Conservation (phyloP, 2,113 vertebrate species). For the Sceloporus undulatus region DNA sequence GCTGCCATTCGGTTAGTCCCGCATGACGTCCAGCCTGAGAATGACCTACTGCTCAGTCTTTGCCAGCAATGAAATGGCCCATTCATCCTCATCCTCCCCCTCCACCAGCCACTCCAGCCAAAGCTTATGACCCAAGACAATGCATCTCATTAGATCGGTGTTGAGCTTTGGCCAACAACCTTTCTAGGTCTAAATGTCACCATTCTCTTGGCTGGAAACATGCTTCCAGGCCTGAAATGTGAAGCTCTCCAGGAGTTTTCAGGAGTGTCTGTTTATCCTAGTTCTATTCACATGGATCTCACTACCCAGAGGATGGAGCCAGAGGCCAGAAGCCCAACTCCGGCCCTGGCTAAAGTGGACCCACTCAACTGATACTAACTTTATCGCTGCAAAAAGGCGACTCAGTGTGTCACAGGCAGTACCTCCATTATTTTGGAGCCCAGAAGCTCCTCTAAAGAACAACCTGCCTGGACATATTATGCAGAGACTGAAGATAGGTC, state of each 20-base stretch:
- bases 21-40: not conserved
- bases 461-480: not conserved
- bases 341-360: no score
- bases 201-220: not conserved
- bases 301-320: no score
- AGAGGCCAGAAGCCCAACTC: no score
- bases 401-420: not conserved
- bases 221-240: not conserved
- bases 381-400: not conserved
- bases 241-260: not conserved
- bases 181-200: not conserved
- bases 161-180: not conserved
- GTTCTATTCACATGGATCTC: not conserved
- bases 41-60: not conserved
- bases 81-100: not conserved
- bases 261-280: not conserved
- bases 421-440: not conserved
- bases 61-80: not conserved
- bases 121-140: not conserved
- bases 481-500: no score
- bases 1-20: not conserved
- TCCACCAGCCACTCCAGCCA: not conserved
- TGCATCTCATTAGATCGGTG: not conserved
- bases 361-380: not conserved
- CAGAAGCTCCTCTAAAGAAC: not conserved